Evolutionary conservation across 1,140 invertebrate species (phyloP).

Genomic region (Eupristina koningsbergeri): DNA sequence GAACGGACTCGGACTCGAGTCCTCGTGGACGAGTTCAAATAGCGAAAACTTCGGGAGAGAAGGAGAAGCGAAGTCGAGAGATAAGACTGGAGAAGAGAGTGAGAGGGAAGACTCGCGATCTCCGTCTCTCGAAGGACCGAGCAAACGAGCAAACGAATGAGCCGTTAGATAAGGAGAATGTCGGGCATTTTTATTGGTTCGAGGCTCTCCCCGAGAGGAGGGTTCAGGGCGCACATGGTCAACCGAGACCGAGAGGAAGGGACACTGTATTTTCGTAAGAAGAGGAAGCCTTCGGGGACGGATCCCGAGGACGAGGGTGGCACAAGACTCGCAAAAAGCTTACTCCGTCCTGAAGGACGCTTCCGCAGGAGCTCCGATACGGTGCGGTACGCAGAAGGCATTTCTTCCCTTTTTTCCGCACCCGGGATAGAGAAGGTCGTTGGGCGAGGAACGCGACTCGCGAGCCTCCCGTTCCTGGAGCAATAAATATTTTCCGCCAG

Average conservation of each 20-base stretch:
- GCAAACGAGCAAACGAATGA: conserved; percentile 55
- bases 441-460: not conserved
- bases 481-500: conserved; percentile 18
- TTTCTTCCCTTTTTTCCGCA: conserved; percentile 13
- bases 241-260: not conserved
- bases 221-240: not conserved
- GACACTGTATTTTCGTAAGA: not conserved
- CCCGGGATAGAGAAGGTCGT: conserved; percentile 24
- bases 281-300: not conserved
- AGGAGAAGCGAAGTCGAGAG: conserved; percentile 35
- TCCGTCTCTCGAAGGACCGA: not conserved
- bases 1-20: conserved; percentile 58
- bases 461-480: not conserved
- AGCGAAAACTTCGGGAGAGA: conserved; percentile 25
- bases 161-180: conserved; percentile 67
- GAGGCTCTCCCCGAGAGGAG: not conserved
- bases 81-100: conserved; percentile 42
- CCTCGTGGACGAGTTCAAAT: conserved; percentile 49
- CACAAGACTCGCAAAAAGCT: conserved; percentile 20
- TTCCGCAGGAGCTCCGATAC: not conserved
- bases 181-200: conserved; percentile 69
- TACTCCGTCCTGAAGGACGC: not conserved
- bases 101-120: conserved; percentile 27
- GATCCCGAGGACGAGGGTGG: not conserved
- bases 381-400: not conserved